phyloP scores from a whole-genome alignment of 1,140 invertebrate species.

The Brachionus asplanchnoidis region DNA sequence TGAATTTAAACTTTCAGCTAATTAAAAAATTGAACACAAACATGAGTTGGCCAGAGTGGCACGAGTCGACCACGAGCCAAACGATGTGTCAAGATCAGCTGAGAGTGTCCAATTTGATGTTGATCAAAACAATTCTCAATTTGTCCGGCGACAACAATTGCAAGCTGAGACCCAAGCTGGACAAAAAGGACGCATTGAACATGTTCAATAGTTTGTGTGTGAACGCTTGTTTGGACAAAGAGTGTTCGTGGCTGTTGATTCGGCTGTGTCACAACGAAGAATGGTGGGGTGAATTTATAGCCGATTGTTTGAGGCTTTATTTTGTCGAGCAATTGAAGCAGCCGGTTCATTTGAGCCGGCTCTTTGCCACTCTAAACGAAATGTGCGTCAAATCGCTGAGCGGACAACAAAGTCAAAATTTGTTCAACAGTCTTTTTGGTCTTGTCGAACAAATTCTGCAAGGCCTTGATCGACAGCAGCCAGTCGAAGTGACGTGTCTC shows the following conservation, averaged over 20 bases:
- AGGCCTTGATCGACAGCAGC: neutral
- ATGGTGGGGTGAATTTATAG: slow-evolving; percentile 83
- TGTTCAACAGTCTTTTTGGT: slow-evolving; percentile 28
- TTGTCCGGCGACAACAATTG: slow-evolving; percentile 56
- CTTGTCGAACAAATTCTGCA: neutral
- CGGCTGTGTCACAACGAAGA: slow-evolving; percentile 70
- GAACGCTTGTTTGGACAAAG: slow-evolving; percentile 62
- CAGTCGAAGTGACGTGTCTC: slow-evolving; percentile 16
- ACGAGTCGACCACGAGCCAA: too few species aligned
- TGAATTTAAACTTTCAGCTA: neutral
- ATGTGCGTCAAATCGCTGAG: slow-evolving; percentile 25
- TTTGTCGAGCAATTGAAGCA: slow-evolving; percentile 72
- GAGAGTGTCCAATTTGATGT: slow-evolving; percentile 51
- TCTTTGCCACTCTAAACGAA: slow-evolving; percentile 20
- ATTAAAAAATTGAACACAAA: neutral
- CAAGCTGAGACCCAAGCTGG: slow-evolving; percentile 29
- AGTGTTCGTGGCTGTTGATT: slow-evolving; percentile 70
- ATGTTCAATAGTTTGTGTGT: slow-evolving; percentile 69
- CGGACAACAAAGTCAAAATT: neutral
- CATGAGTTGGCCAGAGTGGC: too few species aligned
- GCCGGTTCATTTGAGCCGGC: slow-evolving; percentile 61
- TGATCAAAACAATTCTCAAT: slow-evolving; percentile 59
- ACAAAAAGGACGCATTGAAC: slow-evolving; percentile 60
- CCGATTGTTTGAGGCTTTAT: slow-evolving; percentile 70
- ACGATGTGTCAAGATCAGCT: slow-evolving; percentile 70